Percentiles rank a stretch among this genome's conserved stretches.
Conservation (phyloP, 2,113 vertebrate species). For the Pteropus alecto region DNA sequence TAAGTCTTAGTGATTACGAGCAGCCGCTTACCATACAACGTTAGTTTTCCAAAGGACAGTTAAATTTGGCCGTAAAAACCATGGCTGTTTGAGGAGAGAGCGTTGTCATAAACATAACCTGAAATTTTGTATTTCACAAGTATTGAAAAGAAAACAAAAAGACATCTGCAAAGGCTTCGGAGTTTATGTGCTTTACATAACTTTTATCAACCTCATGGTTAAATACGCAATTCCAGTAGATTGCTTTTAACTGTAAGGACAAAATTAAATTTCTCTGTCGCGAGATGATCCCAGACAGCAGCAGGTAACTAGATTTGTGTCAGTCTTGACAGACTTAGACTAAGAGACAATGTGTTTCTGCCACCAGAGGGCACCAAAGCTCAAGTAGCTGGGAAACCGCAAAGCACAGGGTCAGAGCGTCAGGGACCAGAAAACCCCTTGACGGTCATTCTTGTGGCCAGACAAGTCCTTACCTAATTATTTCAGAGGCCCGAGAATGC, state of each 20-base stretch:
- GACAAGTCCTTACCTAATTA: background rate
- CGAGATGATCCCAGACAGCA: background rate
- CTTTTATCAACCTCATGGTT: background rate
- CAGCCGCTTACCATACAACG: background rate
- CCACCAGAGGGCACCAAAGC: constrained; percentile 83
- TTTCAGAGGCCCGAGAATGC: background rate
- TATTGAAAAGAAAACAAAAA: background rate
- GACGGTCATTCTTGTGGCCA: background rate
- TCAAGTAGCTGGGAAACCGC: constrained; percentile 58
- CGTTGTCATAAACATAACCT: background rate
- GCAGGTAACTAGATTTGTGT: background rate
- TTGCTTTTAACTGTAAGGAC: background rate
- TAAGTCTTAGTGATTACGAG: background rate
- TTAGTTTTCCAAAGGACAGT: background rate
- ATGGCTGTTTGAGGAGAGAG: background rate
- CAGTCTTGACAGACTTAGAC: background rate
- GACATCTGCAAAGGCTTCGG: background rate
- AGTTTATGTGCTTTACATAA: background rate
- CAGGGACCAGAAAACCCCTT: background rate
- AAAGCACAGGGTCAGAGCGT: background rate
- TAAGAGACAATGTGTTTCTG: constrained; percentile 52
- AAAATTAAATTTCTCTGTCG: background rate
- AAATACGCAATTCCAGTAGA: background rate
- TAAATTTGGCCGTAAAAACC: background rate
- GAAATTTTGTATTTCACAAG: background rate